Evolutionary conservation across 2,888 invertebrate genomes (phyloP).

Genomic region (Oasisia sp.): DNA sequence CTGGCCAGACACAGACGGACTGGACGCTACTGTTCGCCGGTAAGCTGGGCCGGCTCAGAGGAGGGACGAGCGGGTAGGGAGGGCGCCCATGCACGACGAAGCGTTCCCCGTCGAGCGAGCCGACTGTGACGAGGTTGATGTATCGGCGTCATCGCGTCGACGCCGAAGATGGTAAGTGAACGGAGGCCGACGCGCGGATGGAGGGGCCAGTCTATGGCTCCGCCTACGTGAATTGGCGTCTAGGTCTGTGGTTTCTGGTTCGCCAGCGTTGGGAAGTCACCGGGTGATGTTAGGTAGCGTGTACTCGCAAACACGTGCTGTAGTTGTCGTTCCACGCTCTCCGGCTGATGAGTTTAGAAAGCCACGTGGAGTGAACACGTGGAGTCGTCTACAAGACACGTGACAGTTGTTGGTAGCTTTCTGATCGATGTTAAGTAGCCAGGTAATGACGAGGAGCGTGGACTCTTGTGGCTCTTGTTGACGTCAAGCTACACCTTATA

Average conservation of each 20-base stretch:
- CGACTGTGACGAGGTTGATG: not conserved
- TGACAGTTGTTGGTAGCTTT: not conserved
- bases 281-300: no score
- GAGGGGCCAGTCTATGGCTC: not conserved
- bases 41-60: not conserved
- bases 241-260: not conserved
- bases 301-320: no score
- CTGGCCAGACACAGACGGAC: not conserved
- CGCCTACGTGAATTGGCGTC: not conserved
- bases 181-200: not conserved
- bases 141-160: not conserved
- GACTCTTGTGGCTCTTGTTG: not conserved
- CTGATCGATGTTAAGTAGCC: not conserved
- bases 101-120: not conserved
- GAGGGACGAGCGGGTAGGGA: not conserved
- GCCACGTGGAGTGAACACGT: no score
- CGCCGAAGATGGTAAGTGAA: not conserved
- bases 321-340: no score
- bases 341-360: no score
- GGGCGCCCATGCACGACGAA: not conserved
- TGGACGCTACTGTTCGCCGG: not conserved
- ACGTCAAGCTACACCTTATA: not conserved
- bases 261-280: not conserved
- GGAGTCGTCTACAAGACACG: no score
- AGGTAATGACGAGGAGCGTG: not conserved